Evolutionary conservation across 2,797 vertebrate genomes (phyloP).

Genomic region (Liparis tanakae): DNA sequence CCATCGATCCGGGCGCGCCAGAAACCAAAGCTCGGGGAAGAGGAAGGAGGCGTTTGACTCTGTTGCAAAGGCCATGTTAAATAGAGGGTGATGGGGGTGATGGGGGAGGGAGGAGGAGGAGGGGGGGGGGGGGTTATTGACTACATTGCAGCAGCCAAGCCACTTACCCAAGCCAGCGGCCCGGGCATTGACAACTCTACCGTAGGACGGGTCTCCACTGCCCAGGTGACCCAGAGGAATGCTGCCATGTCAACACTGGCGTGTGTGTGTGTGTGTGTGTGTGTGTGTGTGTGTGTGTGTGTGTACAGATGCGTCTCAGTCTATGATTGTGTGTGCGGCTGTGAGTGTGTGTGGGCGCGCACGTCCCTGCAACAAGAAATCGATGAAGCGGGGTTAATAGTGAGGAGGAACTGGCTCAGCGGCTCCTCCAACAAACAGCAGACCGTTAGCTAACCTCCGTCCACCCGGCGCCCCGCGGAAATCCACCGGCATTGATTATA

Average conservation of each 20-base stretch:
- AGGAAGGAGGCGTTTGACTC: constrained; percentile 69
- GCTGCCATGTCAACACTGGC: constrained; percentile 42
- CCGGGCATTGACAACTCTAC: constrained; percentile 67
- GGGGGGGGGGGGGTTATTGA: constrained; percentile 60
- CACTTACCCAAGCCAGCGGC: constrained; percentile 64
- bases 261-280: constrained; percentile 20
- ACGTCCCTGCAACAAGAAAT: constrained; percentile 54
- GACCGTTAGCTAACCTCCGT: constrained; percentile 77
- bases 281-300: constrained; percentile 15
- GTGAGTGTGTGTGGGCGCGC: constrained; percentile 15
- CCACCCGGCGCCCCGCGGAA: constrained; percentile 68
- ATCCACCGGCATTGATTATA: constrained; percentile 74
- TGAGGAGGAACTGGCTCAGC: constrained; percentile 73
- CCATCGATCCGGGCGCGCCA: constrained; percentile 56
- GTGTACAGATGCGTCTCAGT: constrained; percentile 9
- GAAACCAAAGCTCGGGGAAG: constrained; percentile 62
- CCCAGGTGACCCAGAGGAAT: constrained; percentile 68
- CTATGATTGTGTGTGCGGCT: constrained; percentile 11
- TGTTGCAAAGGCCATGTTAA: constrained; percentile 68
- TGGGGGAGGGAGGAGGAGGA: constrained; percentile 12
- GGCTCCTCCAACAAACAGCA: constrained; percentile 75
- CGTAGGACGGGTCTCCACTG: constrained; percentile 60
- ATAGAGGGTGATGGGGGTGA: constrained; percentile 53
- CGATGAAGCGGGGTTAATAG: constrained; percentile 76
- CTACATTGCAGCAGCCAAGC: constrained; percentile 66